Evolutionary conservation across 2,113 vertebrate species (phyloP).

Genomic region (Pardalotus punctatus): DNA sequence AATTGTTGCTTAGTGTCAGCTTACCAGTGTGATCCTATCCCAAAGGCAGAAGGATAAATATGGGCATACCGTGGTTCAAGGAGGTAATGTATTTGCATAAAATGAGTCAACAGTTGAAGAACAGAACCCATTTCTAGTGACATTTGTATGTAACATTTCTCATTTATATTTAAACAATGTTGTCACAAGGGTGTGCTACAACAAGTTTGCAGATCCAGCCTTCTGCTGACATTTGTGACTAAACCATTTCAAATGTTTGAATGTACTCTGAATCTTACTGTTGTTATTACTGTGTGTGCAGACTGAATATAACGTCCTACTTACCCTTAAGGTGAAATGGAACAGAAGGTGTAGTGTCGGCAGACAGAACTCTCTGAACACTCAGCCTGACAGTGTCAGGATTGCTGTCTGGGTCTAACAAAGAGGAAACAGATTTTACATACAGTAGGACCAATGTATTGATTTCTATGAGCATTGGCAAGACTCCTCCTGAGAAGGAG

Average conservation of each 20-base stretch:
- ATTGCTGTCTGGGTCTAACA: background rate
- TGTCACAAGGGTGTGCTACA: background rate
- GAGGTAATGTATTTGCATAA: background rate
- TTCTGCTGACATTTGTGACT: background rate
- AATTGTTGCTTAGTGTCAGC: background rate
- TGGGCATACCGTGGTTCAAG: background rate
- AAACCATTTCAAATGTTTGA: background rate
- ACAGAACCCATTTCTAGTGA: background rate
- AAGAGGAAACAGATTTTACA: background rate
- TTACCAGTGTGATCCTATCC: background rate
- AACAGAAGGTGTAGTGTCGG: background rate
- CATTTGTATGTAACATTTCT: background rate
- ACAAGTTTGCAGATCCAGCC: background rate
- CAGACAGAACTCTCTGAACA: background rate
- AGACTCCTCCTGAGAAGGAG: background rate
- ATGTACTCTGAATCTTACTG: background rate
- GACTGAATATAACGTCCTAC: background rate
- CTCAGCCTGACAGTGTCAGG: background rate
- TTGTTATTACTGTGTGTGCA: background rate
- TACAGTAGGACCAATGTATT: background rate
- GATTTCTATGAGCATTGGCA: fast-evolving
- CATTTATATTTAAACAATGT: background rate
- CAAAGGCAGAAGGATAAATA: background rate
- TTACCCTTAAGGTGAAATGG: background rate
- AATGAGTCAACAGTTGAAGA: background rate